These are phyloP conservation scores for Pelobates cultripes DNA, from an alignment of 2,797 vertebrate genomes.

Conservation along the genomic window DNA sequence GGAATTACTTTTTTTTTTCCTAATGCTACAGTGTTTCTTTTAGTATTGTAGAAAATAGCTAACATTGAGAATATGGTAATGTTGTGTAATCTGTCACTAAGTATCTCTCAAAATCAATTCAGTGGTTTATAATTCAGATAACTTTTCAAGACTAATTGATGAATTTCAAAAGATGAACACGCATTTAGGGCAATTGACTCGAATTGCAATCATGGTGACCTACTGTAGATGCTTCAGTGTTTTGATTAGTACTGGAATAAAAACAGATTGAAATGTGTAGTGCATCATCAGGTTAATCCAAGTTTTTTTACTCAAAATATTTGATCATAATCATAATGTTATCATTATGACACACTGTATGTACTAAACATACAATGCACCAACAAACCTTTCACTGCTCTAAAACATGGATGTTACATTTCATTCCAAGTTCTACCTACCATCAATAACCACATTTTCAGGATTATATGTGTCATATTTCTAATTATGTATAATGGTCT, in stretches of 20 bases:
- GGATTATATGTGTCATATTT: no score
- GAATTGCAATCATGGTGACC: not conserved
- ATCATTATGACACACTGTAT: no score
- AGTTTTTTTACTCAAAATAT: no score
- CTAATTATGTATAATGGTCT: no score
- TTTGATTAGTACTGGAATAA: not conserved
- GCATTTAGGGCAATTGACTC: not conserved
- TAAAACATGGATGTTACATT: no score
- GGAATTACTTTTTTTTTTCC: no score
- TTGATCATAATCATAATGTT: no score
- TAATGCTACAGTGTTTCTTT: not conserved
- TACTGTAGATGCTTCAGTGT: not conserved
- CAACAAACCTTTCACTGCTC: no score
- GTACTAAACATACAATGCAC: no score
- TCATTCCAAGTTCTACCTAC: no score
- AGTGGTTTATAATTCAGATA: not conserved
- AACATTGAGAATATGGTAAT: not conserved
- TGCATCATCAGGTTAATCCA: no score
- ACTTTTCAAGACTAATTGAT: not conserved
- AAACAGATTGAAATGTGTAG: not conserved
- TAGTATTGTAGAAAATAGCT: not conserved
- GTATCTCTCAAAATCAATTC: not conserved
- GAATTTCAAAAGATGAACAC: not conserved
- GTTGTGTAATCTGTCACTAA: not conserved
- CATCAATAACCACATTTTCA: no score